Base-by-base conservation (phyloP, 2,888 invertebrate species). In the Amblyteles armatorius region DNA sequence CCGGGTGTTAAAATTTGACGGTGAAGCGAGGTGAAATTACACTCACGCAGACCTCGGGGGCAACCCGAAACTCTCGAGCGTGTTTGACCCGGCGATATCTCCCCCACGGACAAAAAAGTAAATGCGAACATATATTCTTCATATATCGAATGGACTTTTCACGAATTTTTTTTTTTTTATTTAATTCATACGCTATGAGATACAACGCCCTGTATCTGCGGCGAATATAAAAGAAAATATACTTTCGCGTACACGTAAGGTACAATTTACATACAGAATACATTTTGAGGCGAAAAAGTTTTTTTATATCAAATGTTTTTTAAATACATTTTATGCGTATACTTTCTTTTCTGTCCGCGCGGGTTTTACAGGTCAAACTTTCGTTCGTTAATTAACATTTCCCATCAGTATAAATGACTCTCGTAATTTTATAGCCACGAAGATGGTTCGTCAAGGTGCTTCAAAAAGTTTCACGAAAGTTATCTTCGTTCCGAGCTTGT, bases 1-100 rank as follows among this genome's bases (percentile, higher is more conserved):
- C 16, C 29, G 7, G 26, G 29, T 16, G 63, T 63, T 63, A 63
- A 63, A 29, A 63, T 63, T 63, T 63, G 63, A 63, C 33, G 63
- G 16, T 13, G n/a, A 7, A 63, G 63, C 29, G 63, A 63, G 33
- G 16, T 29, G 29, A 63, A 63, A 33, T 63, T 57, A 22, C 26
- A 26, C 26, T 63, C 29, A n/a, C 33, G 16, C 29, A 26, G 26
- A 16, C 13, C 33, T 16, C n/a, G 29, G 5, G 63, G 33, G 63
- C 63, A 26, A 7, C 52, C 52, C n/a, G 22, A 7, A 16, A 29
- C 63, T 63, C 29, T 63, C 16, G 63, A 29, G 63, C 29, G 29
- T 33, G 13, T 63, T 63, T 33, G 29, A 63, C 44, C 44, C 44
- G 16, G 16, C 44, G 44, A 48, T 48, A 48, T 48, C 44, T 48